A percentile compares a stretch with the other conserved stretches of the same genome.
Evolutionary conservation across 2,888 invertebrate genomes (phyloP).

Genomic region (Eledone cirrhosa): DNA sequence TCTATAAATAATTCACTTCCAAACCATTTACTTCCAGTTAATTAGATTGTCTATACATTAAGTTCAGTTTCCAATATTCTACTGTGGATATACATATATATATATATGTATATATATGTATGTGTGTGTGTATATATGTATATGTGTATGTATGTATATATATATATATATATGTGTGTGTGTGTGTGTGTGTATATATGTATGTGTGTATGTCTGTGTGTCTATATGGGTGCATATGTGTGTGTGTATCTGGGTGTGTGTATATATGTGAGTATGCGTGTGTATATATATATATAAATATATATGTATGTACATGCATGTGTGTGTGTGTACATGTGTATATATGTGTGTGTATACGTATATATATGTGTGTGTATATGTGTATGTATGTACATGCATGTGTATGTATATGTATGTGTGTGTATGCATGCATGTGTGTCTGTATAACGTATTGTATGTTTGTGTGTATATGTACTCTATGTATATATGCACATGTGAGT

Average conservation of each 20-base stretch:
- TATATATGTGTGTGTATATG: background rate
- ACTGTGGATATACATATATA: background rate
- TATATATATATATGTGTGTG: background rate
- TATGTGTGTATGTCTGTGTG: background rate
- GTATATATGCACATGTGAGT: background rate
- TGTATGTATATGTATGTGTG: background rate
- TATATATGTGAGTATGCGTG: background rate
- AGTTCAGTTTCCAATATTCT: too few relatives aligned
- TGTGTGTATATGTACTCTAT: background rate
- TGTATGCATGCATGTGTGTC: background rate
- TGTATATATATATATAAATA: background rate
- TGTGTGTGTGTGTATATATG: background rate
- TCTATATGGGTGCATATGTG: background rate
- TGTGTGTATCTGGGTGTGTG: background rate
- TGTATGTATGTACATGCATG: background rate
- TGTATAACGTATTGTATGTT: background rate
- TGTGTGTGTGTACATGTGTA: background rate
- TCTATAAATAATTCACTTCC: too few relatives aligned
- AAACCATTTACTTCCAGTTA: too few relatives aligned
- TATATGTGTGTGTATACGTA: background rate
- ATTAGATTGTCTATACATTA: too few relatives aligned
- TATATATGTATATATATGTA: background rate
- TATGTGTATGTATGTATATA: background rate
- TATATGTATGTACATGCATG: background rate
- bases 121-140: background rate